These are phyloP conservation scores for Tapera naevia DNA, from an alignment of 2,797 vertebrate species.

Conservation along the genomic window DNA sequence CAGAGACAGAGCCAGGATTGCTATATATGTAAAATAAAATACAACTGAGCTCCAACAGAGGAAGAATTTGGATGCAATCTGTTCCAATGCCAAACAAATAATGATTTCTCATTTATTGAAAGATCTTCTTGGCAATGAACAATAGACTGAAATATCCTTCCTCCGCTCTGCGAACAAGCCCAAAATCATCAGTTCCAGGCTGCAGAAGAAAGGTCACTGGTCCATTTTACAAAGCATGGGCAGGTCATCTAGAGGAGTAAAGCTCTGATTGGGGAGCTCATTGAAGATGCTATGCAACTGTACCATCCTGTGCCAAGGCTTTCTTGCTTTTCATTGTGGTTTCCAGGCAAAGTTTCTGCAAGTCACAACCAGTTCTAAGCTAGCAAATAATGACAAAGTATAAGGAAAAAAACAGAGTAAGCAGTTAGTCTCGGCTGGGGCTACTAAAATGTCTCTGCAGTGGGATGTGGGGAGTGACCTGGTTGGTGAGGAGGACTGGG, in stretches of 20 bases:
- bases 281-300: neutral
- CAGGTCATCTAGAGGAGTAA: neutral
- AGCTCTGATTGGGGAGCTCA: neutral
- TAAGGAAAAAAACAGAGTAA: neutral
- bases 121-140: neutral
- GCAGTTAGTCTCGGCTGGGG: neutral
- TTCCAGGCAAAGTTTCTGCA: neutral
- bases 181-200: neutral
- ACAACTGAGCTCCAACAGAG: neutral
- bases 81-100: neutral
- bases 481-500: too few relatives aligned
- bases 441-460: neutral
- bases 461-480: too few relatives aligned
- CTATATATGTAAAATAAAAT: neutral
- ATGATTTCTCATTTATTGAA: neutral
- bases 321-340: neutral
- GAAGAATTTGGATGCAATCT: neutral
- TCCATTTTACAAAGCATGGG: fast-evolving
- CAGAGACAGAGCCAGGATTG: neutral
- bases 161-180: neutral
- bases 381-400: neutral
- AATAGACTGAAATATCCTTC: neutral
- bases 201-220: neutral
- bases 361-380: neutral
- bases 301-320: neutral